Percentiles rank a stretch among this genome's conserved stretches.
Evolutionary conservation across 2,888 invertebrate species (phyloP).

Genomic region (Xylocampa areola): DNA sequence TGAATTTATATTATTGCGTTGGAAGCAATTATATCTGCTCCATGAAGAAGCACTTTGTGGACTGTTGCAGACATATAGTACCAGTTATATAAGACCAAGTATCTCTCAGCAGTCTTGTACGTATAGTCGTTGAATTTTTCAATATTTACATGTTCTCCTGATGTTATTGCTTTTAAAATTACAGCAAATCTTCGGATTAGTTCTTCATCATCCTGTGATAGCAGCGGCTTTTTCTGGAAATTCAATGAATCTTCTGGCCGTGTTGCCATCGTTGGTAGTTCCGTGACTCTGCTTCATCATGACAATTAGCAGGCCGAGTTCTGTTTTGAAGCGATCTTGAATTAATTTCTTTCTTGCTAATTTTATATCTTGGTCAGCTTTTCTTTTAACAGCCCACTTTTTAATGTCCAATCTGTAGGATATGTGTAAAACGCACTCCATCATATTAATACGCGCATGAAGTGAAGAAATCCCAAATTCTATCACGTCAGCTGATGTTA

Average conservation of each 20-base stretch:
- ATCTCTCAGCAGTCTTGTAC: neutral
- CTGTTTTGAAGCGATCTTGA: constrained; percentile 12
- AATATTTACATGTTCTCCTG: neutral
- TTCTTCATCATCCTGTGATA: constrained; percentile 34
- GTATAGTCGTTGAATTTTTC: constrained; percentile 1
- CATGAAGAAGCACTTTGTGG: too few relatives aligned
- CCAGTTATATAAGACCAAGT: neutral
- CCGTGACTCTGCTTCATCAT: constrained; percentile 26
- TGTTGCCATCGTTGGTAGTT: constrained; percentile 28
- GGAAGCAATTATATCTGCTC: too few relatives aligned
- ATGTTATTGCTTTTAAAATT: neutral
- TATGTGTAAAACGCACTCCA: constrained; percentile 18
- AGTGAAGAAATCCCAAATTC: neutral
- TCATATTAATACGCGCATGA: neutral
- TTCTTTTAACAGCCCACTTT: constrained; percentile 6
- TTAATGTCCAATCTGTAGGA: constrained; percentile 12
- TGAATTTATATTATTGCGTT: too few relatives aligned
- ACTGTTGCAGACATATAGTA: too few relatives aligned
- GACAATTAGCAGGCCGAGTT: constrained; percentile 20
- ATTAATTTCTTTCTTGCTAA: constrained; percentile 6
- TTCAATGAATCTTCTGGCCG: constrained; percentile 22
- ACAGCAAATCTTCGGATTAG: constrained; percentile 3
- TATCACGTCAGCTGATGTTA: neutral
- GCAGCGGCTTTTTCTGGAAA: constrained; percentile 42
- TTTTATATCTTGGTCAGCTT: neutral